Conservation (phyloP, 2,113 vertebrate species). For the Mus musculus region DNA sequence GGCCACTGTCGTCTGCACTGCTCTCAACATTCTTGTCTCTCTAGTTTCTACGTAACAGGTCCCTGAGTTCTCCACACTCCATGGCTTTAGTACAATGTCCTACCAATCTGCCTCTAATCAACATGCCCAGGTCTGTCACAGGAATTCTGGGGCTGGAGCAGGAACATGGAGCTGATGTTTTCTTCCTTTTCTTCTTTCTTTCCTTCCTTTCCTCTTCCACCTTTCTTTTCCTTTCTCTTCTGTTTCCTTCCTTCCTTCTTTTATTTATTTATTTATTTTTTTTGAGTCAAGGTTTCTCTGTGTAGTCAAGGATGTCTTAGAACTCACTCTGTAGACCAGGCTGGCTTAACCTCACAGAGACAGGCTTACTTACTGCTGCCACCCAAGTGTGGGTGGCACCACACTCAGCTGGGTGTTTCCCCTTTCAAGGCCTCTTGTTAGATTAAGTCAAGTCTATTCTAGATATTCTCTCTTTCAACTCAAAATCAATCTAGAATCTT, state of each 20-base stretch:
- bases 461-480: neutral
- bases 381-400: neutral
- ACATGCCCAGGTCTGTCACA: neutral
- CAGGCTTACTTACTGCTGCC: neutral
- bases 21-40: neutral
- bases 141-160: neutral
- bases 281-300: neutral
- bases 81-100: neutral
- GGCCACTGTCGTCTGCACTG: neutral
- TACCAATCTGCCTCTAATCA: neutral
- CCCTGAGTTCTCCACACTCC: neutral
- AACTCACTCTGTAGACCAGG: neutral
- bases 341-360: neutral
- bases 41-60: neutral
- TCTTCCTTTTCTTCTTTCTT: neutral
- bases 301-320: neutral
- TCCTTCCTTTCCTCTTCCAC: neutral
- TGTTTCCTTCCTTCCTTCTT: neutral
- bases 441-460: neutral
- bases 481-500: neutral
- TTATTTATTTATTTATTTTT: neutral
- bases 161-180: neutral
- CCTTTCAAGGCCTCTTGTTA: neutral
- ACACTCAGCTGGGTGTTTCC: neutral
- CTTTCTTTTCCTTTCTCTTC: neutral